These are phyloP conservation scores for Cyprinella venusta DNA, from an alignment of 2,797 vertebrate species.

Conservation along the genomic window DNA sequence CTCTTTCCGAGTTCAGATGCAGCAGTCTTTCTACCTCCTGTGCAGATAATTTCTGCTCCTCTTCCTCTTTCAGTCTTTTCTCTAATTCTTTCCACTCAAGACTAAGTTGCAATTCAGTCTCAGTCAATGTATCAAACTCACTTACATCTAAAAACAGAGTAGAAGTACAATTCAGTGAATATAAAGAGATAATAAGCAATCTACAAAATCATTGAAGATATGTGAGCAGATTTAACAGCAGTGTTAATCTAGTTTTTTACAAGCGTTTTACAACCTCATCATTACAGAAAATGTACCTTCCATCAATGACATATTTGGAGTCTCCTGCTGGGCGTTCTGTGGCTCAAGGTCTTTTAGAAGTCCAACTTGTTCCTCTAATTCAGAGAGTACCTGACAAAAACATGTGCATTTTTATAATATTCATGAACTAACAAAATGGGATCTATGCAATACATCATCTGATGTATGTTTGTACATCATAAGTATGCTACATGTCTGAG, in stretches of 20 bases:
- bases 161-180: not conserved
- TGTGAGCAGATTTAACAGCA: not conserved
- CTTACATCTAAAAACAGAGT: constrained; percentile 53
- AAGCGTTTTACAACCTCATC: not conserved
- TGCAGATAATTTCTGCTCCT: constrained; percentile 66
- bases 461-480: not conserved
- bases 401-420: not conserved
- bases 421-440: not conserved
- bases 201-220: not conserved
- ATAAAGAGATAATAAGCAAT: not conserved
- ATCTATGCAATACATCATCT: not conserved
- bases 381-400: constrained; percentile 73
- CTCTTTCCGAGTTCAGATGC: constrained; percentile 67
- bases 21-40: constrained; percentile 68
- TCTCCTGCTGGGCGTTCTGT: not conserved
- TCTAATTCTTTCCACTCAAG: constrained; percentile 73
- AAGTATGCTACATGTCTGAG: not conserved
- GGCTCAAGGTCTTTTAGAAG: not conserved
- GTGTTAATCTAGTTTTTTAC: not conserved
- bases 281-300: constrained; percentile 60
- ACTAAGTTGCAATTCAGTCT: constrained; percentile 72
- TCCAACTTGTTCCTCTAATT: constrained; percentile 66
- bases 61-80: constrained; percentile 69
- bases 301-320: not conserved
- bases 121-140: constrained; percentile 63